A percentile compares a stretch with the other conserved stretches of the same genome.
Conservation (phyloP, 2,113 vertebrate species). For the Nettapus auritus region DNA sequence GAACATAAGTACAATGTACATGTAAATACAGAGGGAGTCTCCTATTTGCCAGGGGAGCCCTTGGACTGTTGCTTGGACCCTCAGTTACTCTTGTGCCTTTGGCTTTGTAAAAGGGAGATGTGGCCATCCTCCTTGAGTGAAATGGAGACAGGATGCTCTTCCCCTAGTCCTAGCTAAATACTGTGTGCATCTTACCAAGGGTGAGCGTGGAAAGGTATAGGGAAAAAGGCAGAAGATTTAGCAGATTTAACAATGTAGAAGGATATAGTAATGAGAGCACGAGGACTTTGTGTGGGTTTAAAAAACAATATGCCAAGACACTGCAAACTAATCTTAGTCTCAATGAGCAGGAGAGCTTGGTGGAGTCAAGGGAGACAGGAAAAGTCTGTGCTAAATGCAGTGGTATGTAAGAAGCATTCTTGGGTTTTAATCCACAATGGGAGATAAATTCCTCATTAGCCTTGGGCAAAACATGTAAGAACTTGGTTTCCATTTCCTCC, state of each 20-base stretch:
- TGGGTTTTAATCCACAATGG: background rate
- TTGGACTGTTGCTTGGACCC: too few relatives aligned
- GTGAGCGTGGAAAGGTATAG: rapidly evolving
- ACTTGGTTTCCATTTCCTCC: background rate
- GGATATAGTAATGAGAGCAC: background rate
- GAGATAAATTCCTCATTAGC: background rate
- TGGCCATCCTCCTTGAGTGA: background rate
- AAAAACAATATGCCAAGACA: background rate
- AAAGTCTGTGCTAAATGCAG: background rate
- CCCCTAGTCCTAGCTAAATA: background rate
- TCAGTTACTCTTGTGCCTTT: background rate
- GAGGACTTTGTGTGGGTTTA: background rate
- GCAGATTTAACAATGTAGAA: background rate
- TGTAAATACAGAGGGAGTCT: background rate
- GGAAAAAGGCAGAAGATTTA: background rate
- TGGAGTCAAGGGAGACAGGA: background rate
- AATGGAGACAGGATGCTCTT: background rate
- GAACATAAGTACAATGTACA: background rate
- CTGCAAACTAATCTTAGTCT: background rate
- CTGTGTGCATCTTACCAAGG: background rate
- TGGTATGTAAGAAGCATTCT: background rate
- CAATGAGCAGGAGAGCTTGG: background rate
- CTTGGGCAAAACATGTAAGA: background rate
- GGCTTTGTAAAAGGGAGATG: background rate
- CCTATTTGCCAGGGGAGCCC: background rate